These are phyloP conservation scores for Sebastiscus albofasciatus DNA, from an alignment of 2,797 vertebrate genomes.

Conservation along the genomic window DNA sequence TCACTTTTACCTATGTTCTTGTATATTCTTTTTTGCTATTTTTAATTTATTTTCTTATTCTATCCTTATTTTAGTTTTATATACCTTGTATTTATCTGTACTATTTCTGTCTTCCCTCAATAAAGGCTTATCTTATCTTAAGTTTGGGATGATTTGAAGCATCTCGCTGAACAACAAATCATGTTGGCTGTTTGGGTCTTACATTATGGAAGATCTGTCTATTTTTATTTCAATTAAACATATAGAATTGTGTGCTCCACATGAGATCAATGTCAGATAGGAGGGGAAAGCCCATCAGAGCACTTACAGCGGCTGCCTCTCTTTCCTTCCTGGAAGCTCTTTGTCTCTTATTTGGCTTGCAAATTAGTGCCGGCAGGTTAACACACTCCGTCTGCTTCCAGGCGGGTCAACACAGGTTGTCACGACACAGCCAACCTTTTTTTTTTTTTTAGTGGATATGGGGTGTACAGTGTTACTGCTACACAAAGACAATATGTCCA, in stretches of 20 bases:
- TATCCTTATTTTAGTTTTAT: neutral
- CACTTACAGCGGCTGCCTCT: neutral
- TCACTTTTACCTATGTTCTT: too few species aligned
- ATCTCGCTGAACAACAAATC: neutral
- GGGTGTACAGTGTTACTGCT: neutral
- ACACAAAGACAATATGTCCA: neutral
- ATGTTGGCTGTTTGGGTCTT: neutral
- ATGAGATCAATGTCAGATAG: neutral
- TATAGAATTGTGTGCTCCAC: neutral
- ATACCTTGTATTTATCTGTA: neutral
- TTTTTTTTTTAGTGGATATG: neutral
- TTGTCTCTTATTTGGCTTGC: constrained; percentile 34
- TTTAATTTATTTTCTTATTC: too few species aligned
- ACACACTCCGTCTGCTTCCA: neutral
- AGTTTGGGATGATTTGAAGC: neutral
- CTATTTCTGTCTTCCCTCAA: neutral
- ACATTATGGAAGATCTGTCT: neutral
- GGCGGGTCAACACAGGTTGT: neutral
- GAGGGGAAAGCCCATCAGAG: neutral
- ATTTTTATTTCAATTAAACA: neutral
- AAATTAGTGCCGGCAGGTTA: constrained; percentile 26
- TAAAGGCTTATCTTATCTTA: neutral
- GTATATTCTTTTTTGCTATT: too few species aligned
- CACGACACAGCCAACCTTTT: neutral
- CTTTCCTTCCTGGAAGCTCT: neutral